Percentiles rank a stretch among this genome's conserved stretches.
Evolutionary conservation across 2,113 vertebrate genomes (phyloP).

Genomic region (Spheniscus mendiculus): DNA sequence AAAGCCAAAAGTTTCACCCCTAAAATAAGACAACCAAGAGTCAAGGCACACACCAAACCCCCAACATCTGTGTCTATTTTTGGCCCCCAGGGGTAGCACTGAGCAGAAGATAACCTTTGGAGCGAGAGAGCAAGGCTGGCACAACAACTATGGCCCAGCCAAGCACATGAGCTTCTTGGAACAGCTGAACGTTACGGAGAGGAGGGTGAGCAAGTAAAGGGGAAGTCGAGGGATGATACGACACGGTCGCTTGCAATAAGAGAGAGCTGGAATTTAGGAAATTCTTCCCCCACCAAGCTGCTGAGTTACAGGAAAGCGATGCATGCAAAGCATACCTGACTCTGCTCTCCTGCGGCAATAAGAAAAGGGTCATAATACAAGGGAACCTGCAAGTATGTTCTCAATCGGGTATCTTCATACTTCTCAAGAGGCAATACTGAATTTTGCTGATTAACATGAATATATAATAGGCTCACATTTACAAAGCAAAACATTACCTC

Average conservation of each 20-base stretch:
- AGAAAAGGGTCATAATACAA: not conserved
- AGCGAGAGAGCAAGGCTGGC: not conserved
- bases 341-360: not conserved
- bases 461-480: not conserved
- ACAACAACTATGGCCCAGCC: too few species aligned
- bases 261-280: not conserved
- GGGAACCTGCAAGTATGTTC: not conserved
- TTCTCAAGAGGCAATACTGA: not conserved
- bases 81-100: too few species aligned
- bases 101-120: not conserved
- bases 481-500: conserved; percentile 33
- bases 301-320: not conserved
- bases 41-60: not conserved
- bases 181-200: rapidly evolving
- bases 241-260: rapidly evolving
- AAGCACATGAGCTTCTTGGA: not conserved
- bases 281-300: not conserved
- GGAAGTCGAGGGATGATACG: not conserved
- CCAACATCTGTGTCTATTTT: not conserved
- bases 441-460: not conserved
- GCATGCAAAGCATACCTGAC: not conserved
- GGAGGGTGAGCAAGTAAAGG: not conserved
- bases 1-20: not conserved
- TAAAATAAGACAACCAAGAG: not conserved
- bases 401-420: not conserved